A percentile compares a stretch with the other conserved stretches of the same genome.
Evolutionary conservation across 1,140 invertebrate species (phyloP).

Genomic region (Drosophila paulistorum): DNA sequence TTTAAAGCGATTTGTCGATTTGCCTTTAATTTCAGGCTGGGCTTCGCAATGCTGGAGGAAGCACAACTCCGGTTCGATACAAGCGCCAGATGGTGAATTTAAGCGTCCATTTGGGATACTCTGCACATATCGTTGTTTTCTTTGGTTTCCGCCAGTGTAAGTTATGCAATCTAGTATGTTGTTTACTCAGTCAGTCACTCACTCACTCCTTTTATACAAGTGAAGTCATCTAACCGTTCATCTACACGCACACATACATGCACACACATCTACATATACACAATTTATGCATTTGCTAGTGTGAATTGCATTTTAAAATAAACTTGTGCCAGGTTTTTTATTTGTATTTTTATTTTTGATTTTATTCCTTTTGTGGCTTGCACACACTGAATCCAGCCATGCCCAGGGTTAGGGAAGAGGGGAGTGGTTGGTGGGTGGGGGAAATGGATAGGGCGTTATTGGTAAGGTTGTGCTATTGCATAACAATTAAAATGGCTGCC

Average conservation of each 20-base stretch:
- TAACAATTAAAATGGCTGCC: slow-evolving; percentile 72
- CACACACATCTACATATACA: slow-evolving; percentile 12
- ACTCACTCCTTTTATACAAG: slow-evolving; percentile 2
- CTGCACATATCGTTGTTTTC: slow-evolving; percentile 81
- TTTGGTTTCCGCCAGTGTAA: slow-evolving; percentile 82
- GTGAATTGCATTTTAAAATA: slow-evolving; percentile 78
- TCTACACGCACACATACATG: slow-evolving; percentile 1
- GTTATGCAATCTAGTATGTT: slow-evolving; percentile 55
- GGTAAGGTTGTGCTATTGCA: slow-evolving; percentile 43
- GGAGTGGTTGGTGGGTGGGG: background rate
- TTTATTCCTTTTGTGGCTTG: slow-evolving; percentile 38
- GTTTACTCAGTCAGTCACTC: slow-evolving; percentile 17
- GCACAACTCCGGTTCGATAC: slow-evolving; percentile 78
- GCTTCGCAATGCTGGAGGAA: slow-evolving; percentile 80
- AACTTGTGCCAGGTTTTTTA: slow-evolving; percentile 35
- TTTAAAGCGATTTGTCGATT: background rate
- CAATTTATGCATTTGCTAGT: slow-evolving; percentile 72
- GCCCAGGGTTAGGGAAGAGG: background rate
- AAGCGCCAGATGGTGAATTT: slow-evolving; percentile 80
- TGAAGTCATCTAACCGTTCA: slow-evolving; percentile 7
- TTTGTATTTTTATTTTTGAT: slow-evolving; percentile 21
- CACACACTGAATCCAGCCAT: slow-evolving; percentile 22
- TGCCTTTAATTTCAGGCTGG: slow-evolving; percentile 56
- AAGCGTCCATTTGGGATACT: slow-evolving; percentile 81
- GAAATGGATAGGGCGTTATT: background rate